Evolutionary conservation across 1,140 invertebrate genomes (phyloP).

Genomic region (Anastatus disparis): DNA sequence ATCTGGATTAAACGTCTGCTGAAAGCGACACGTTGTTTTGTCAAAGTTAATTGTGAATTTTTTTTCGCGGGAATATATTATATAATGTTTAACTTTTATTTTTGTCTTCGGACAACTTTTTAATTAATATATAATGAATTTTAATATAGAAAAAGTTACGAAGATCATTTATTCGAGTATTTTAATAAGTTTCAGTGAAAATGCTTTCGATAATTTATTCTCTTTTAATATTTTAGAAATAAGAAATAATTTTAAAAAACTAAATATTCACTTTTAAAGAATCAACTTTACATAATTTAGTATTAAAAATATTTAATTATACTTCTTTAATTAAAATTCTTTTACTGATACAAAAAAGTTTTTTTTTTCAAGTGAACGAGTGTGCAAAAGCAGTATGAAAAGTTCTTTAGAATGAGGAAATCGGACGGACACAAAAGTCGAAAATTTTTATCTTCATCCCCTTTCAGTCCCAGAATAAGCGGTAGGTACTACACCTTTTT

Average conservation of each 20-base stretch:
- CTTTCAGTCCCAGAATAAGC: background rate
- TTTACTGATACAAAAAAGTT: background rate
- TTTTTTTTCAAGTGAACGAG: background rate
- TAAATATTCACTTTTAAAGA: too few species aligned
- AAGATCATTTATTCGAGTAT: background rate
- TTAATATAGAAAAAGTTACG: too few species aligned
- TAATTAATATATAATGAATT: conserved; percentile 14
- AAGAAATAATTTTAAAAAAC: too few species aligned
- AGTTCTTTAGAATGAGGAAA: background rate
- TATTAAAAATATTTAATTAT: background rate
- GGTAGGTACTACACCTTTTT: conserved; percentile 16
- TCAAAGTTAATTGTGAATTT: conserved; percentile 5
- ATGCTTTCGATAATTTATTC: background rate
- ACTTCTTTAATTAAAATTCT: background rate
- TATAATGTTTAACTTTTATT: conserved; percentile 5
- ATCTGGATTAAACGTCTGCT: conserved; percentile 24
- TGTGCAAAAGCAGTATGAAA: background rate
- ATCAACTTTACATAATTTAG: too few species aligned
- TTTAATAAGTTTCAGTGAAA: background rate
- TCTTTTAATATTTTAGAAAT: too few species aligned
- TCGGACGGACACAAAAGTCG: background rate
- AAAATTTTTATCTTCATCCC: conserved; percentile 33
- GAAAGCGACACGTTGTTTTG: background rate
- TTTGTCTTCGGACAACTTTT: conserved; percentile 2
- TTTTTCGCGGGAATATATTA: background rate